These are phyloP conservation scores for Pangasianodon gigas DNA, from an alignment of 2,113 vertebrate genomes.

Conservation along the genomic window DNA sequence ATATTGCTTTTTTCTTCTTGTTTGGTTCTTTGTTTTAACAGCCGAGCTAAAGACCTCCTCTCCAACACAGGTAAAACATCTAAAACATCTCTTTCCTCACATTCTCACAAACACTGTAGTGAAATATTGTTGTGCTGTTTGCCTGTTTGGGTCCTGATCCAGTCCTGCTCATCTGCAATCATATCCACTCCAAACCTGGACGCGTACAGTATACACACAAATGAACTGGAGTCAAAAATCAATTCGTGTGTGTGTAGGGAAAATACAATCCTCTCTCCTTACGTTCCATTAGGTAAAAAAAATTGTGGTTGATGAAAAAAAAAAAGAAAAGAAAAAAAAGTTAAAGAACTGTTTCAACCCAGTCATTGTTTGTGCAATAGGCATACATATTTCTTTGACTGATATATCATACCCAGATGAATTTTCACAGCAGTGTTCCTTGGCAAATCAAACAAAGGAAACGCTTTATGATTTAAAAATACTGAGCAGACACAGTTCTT, in stretches of 20 bases:
- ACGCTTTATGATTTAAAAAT: background rate
- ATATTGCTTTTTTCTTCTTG: background rate
- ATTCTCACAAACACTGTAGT: background rate
- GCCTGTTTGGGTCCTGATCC: constrained; percentile 1
- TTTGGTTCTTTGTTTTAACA: constrained; percentile 56
- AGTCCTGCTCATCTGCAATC: constrained; percentile 18
- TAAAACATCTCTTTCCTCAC: constrained; percentile 31
- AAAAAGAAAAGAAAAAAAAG: background rate
- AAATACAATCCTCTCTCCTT: background rate
- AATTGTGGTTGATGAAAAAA: background rate
- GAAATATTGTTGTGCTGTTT: background rate
- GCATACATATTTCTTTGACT: background rate
- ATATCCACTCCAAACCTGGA: background rate
- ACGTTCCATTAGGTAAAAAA: background rate
- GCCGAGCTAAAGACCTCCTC: constrained; percentile 72
- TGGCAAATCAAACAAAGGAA: constrained; percentile 14
- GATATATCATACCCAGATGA: background rate
- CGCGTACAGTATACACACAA: background rate
- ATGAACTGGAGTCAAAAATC: background rate
- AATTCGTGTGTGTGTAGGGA: background rate
- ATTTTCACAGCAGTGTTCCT: background rate
- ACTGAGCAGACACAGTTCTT: background rate
- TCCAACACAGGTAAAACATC: constrained; percentile 67
- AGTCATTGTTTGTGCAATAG: background rate
- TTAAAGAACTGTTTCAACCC: background rate